Base-by-base conservation (phyloP, 2,797 vertebrate genomes). In the Hemitrygon akajei region DNA sequence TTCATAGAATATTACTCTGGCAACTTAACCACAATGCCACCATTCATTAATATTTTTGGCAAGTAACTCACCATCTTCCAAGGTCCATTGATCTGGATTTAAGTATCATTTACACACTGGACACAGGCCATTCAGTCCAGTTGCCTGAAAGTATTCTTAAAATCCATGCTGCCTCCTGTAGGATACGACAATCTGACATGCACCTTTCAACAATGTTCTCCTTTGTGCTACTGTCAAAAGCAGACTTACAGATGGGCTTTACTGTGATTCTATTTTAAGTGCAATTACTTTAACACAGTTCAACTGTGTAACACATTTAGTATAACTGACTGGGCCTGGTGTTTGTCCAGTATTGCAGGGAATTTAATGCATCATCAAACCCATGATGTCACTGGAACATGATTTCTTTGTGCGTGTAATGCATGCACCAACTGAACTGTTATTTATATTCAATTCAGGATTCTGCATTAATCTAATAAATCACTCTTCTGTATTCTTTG, bases 221-320 rank as follows among this genome's bases (percentile, higher is more conserved):
- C 82, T 86, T 60, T 60, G 82, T 58, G 63, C n/a, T 20, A 22
- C 86, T 89, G 86, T 89, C 86, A 66, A 66, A 89, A 22, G 58
- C 30, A 66, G 86, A 89, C 34, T 66, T 66, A 66, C 34, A 66
- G 86, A 60, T 63, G 18, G 60, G 58, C 16, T 60, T 87, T 87
- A 87, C 58, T n/a, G n/a, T 60, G 86, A 89, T 66, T 89, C 86
- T 89, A 66, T 89, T 89, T 89, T 89, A 89, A 66, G 58, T 89
- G 60, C 60, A 89, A 66, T 89, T 89, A 89, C 86, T 89, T 84
- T 34, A 89, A 34, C 30, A n/a, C 30, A 89, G 86, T 89, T 89
- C 60, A 89, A 89, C 60, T 66, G 30, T 89, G 86, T 66, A 89
- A 66, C 86, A 60, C 63, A 89, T 89, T 89, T 89, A 89, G 30